Evolutionary conservation across 2,888 invertebrate species (phyloP).

Genomic region (Anagyrus pseudococci): DNA sequence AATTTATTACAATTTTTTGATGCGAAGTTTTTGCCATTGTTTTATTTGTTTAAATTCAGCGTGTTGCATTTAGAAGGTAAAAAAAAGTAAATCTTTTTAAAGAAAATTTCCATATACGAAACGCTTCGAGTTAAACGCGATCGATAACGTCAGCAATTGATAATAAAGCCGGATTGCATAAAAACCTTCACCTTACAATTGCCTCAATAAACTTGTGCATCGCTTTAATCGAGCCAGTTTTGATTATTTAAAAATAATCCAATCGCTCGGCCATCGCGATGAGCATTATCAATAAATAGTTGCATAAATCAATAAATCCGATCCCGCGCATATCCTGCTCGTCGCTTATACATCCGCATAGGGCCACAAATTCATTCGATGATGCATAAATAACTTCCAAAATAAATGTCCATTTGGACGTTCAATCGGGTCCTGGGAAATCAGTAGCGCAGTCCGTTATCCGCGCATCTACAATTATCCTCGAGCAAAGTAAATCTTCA

Average conservation of each 20-base stretch:
- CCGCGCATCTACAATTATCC: too few relatives aligned
- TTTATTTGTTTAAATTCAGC: too few relatives aligned
- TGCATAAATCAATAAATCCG: too few relatives aligned
- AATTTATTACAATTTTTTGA: neutral
- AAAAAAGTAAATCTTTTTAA: neutral
- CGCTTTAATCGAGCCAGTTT: neutral
- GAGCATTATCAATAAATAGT: too few relatives aligned
- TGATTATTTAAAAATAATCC: neutral
- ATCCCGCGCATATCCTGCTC: neutral
- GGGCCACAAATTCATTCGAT: neutral
- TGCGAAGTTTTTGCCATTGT: too few relatives aligned
- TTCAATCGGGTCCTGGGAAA: neutral
- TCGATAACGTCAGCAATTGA: constrained; percentile 1
- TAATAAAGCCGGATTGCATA: constrained; percentile 10
- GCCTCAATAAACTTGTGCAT: constrained; percentile 15
- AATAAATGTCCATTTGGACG: neutral
- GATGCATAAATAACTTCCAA: neutral
- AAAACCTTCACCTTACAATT: constrained; percentile 12
- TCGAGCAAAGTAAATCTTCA: too few relatives aligned
- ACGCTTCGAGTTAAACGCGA: neutral
- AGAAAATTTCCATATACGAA: neutral
- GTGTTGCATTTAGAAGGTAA: too few relatives aligned
- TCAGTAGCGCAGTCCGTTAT: too few relatives aligned
- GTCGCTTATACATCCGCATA: neutral
- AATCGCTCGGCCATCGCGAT: neutral